Base-by-base conservation (phyloP, 2,888 invertebrate genomes). In the Octonoba sinensis region DNA sequence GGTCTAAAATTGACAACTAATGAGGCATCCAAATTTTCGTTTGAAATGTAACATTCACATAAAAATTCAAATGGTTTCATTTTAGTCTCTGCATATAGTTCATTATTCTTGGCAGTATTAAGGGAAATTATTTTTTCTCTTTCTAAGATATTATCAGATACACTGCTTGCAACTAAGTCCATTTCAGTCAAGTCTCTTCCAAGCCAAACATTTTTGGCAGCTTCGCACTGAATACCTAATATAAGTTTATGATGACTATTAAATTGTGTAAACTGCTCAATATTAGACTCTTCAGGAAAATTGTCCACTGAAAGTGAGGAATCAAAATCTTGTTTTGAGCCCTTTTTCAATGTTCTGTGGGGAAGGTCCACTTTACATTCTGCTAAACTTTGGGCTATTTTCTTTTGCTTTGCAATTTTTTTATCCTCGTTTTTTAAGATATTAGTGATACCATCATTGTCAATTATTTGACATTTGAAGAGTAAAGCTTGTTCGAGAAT, bases 1-100 rank as follows among this genome's bases (percentile, higher is more conserved):
- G 75, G 65, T 57, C 70, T 82, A 49, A 82, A 70, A 75, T 75
- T 75, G 16, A 82, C 36, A 8, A 62, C 16, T 20, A 71, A 20
- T 2, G 44, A 46, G 11, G 49, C 16, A n/a, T 75, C 46, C n/a
- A 49, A 47, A 20, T n/a, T 18, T 18, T 65, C n/a, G 22, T 56
- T 15, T 15, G 59, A 18, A 24, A 44, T 44, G 47, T 75, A 75
- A 57, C 74, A 82, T 51, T 82, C 75, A 46, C 22, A 70, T 13
- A 82, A 65, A 44, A 75, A 82, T 16, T 13, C 2, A 51, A 57
- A 74, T 66, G 65, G 46, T n/a, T 78, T 78, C 2, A 49, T 49
- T 51, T 72, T 71, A 51, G 57, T 6, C 6, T 70, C 56, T 3
- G n/a, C 22, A 59, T 66, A 54, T 15, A 56, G 20, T 46, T 49